Base-by-base conservation (phyloP, 1,140 invertebrate species). In the Pygmarrhopalites habei region DNA sequence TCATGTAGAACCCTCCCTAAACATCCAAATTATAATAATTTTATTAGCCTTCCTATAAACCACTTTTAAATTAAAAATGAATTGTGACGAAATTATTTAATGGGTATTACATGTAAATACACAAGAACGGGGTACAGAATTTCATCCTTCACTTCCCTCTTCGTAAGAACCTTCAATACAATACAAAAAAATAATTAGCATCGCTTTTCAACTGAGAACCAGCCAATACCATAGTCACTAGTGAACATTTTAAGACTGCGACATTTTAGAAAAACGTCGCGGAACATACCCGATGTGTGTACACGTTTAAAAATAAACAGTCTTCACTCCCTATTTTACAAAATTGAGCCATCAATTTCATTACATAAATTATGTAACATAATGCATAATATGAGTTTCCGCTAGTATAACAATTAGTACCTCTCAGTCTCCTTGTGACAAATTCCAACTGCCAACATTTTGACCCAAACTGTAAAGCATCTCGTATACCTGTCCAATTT, bases 1-100 rank as follows among this genome's bases (percentile, higher is more conserved):
- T 61, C 76, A 80, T 65, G 69, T 77, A 82, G 3, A 78, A 79
- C 21, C 82, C 82, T 0, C n/a, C n/a, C n/a, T n/a, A n/a, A n/a
- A n/a, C n/a, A n/a, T n/a, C n/a, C n/a, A n/a, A n/a, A n/a, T n/a
- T n/a, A n/a, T n/a, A n/a, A n/a, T n/a, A n/a, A n/a, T n/a, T n/a
- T n/a, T n/a, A n/a, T n/a, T n/a, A n/a, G n/a, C n/a, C n/a, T n/a
- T n/a, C n/a, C n/a, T n/a, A n/a, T n/a, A n/a, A n/a, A n/a, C n/a
- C n/a, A n/a, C n/a, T n/a, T n/a, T n/a, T n/a, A n/a, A n/a, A n/a
- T n/a, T n/a, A n/a, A n/a, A n/a, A n/a, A n/a, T n/a, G n/a, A n/a
- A n/a, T n/a, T n/a, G n/a, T n/a, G n/a, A n/a, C n/a, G n/a, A n/a
- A n/a, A n/a, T n/a, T n/a, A n/a, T n/a, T n/a, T n/a, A n/a, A n/a